Percentiles rank a stretch among this genome's conserved stretches.
Evolutionary conservation across 2,113 vertebrate species (phyloP).

Genomic region (Brachirus orientalis): DNA sequence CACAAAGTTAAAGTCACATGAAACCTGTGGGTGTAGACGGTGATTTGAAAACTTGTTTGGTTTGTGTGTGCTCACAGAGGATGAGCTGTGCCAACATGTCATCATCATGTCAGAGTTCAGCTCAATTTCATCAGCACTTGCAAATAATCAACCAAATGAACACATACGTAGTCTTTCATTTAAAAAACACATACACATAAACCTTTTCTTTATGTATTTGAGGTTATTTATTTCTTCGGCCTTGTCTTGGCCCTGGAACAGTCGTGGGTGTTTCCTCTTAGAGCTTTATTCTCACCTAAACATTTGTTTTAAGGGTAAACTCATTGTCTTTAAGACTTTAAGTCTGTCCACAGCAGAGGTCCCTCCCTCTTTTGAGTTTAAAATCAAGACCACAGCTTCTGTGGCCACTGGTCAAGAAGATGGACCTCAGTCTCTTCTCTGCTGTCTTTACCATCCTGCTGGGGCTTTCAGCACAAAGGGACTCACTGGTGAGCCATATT

Average conservation of each 20-base stretch:
- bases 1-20: background rate
- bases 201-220: background rate
- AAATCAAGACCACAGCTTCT: background rate
- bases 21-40: background rate
- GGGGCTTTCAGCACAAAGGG: constrained; percentile 2
- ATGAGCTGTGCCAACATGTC: constrained; percentile 2
- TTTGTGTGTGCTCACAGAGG: constrained; percentile 4
- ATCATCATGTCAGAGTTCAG: background rate
- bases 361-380: constrained; percentile 16
- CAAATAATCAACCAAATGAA: background rate
- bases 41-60: background rate
- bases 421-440: constrained; percentile 13
- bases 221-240: background rate
- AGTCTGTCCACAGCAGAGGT: constrained; percentile 1
- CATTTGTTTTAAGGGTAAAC: background rate
- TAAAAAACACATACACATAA: background rate
- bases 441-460: constrained; percentile 19
- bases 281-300: background rate
- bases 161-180: background rate
- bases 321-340: background rate
- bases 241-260: background rate
- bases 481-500: background rate
- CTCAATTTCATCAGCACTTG: background rate
- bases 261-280: background rate
- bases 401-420: background rate